These are phyloP conservation scores for Ctenomys sociabilis DNA, from an alignment of 2,113 vertebrate species.

Conservation along the genomic window DNA sequence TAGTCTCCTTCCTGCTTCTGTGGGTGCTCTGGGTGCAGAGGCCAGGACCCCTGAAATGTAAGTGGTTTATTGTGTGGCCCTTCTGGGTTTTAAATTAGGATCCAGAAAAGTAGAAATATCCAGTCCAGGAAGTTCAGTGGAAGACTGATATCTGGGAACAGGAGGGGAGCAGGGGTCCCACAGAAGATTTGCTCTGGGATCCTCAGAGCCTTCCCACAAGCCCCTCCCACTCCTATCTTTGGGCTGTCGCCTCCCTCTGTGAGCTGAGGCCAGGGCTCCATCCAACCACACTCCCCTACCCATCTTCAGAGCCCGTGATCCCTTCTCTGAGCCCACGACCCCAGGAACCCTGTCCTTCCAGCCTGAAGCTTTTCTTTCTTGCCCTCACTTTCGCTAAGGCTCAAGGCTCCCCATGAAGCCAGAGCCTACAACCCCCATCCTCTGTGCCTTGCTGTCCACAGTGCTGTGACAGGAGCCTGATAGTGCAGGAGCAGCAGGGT, in stretches of 20 bases:
- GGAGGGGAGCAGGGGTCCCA: background rate
- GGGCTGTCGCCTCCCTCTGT: background rate
- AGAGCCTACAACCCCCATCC: rapidly evolving
- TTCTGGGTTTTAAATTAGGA: background rate
- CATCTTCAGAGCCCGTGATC: background rate
- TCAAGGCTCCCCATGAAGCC: too few relatives aligned
- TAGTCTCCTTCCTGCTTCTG: rapidly evolving
- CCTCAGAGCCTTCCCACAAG: background rate
- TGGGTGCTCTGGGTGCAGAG: background rate
- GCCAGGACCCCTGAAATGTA: background rate
- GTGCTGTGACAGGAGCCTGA: background rate
- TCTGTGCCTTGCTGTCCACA: too few relatives aligned
- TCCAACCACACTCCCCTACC: too few relatives aligned
- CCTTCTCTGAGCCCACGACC: background rate
- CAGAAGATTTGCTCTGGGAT: background rate
- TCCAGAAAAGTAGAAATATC: background rate
- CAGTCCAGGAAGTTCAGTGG: background rate
- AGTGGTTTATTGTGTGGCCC: background rate
- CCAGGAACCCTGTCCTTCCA: background rate
- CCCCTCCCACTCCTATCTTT: background rate
- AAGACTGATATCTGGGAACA: background rate
- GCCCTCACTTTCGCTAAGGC: background rate
- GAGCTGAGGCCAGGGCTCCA: background rate
- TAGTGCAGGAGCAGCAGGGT: background rate
- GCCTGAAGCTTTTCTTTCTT: background rate